These are phyloP conservation scores for Lasioglossum albipes DNA, from an alignment of 1,140 invertebrate genomes.

Conservation along the genomic window DNA sequence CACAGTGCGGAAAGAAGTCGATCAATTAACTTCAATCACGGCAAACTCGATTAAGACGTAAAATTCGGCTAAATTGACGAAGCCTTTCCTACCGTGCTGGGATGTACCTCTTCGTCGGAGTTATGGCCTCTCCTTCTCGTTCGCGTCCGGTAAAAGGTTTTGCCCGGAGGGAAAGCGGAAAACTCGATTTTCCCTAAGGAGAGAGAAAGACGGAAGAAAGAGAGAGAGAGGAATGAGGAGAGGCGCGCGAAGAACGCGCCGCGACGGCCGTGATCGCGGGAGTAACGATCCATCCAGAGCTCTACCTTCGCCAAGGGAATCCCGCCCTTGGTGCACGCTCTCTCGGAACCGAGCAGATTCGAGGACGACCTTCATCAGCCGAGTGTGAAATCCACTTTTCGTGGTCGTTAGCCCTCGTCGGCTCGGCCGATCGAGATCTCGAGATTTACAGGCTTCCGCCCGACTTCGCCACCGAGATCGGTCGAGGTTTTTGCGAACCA, in stretches of 20 bases:
- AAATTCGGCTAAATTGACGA: slow-evolving; percentile 31
- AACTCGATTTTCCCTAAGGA: slow-evolving; percentile 51
- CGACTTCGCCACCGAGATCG: background rate
- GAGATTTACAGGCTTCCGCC: slow-evolving; percentile 66
- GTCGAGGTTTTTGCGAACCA: no score
- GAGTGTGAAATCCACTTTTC: slow-evolving; percentile 72
- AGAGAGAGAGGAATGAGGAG: background rate
- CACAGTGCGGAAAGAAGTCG: background rate
- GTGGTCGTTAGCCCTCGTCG: slow-evolving; percentile 62
- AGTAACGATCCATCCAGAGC: slow-evolving; percentile 46
- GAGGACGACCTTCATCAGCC: slow-evolving; percentile 38
- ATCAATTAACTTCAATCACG: slow-evolving; percentile 11
- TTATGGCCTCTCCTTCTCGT: background rate
- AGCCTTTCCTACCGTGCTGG: background rate
- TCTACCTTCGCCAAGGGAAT: slow-evolving; percentile 16
- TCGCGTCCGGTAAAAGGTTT: slow-evolving; percentile 33
- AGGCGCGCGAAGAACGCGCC: slow-evolving; percentile 19
- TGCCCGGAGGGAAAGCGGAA: slow-evolving; percentile 50
- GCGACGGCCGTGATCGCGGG: slow-evolving; percentile 41
- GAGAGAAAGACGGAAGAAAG: no score
- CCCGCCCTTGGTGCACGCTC: slow-evolving; percentile 5
- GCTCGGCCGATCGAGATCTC: slow-evolving; percentile 64
- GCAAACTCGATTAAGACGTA: slow-evolving; percentile 7
- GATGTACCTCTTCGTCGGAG: background rate
- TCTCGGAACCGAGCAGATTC: background rate